phyloP scores from a whole-genome alignment of 1,140 invertebrate species.

The Papilio machaon region DNA sequence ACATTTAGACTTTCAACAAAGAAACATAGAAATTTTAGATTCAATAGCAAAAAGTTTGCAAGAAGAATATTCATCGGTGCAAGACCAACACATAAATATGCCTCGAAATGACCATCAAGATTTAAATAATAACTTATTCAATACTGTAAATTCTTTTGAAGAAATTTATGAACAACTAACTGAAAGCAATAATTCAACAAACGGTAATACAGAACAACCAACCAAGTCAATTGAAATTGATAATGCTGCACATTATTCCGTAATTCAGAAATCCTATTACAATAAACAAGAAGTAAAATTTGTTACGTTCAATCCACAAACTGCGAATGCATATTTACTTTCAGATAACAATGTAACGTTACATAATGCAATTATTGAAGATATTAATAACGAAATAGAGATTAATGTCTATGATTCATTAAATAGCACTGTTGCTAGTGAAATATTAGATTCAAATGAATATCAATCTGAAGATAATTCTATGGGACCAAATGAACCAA shows the following conservation, averaged over 20 bases:
- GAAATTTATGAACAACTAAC: conserved; percentile 74
- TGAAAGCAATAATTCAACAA: conserved; percentile 41
- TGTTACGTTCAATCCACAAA: conserved; percentile 45
- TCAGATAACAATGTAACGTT: conserved; percentile 46
- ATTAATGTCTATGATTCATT: not conserved
- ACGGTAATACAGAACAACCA: conserved; percentile 23
- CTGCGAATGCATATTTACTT: conserved; percentile 50
- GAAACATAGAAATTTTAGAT: conserved; percentile 73
- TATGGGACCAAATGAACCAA: conserved; percentile 8
- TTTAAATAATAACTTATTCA: conserved; percentile 71
- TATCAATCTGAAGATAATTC: conserved; percentile 16
- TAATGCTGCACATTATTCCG: not conserved
- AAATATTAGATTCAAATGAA: conserved; percentile 4
- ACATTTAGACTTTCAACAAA: conserved; percentile 64
- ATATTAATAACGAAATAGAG: conserved; percentile 18
- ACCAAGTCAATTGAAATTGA: conserved; percentile 21
- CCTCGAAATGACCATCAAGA: conserved; percentile 50
- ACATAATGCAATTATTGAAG: conserved; percentile 51
- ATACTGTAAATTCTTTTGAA: conserved; percentile 69
- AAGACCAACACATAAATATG: conserved; percentile 47
- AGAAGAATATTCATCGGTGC: conserved; percentile 63
- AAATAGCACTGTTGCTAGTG: not conserved
- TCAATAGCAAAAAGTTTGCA: conserved; percentile 72
- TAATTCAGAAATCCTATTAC: conserved; percentile 36
- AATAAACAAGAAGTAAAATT: conserved; percentile 50